Percentiles rank a stretch among this genome's conserved stretches.
Conservation (phyloP, 1,140 invertebrate species). For the Pogonomyrmex barbatus region DNA sequence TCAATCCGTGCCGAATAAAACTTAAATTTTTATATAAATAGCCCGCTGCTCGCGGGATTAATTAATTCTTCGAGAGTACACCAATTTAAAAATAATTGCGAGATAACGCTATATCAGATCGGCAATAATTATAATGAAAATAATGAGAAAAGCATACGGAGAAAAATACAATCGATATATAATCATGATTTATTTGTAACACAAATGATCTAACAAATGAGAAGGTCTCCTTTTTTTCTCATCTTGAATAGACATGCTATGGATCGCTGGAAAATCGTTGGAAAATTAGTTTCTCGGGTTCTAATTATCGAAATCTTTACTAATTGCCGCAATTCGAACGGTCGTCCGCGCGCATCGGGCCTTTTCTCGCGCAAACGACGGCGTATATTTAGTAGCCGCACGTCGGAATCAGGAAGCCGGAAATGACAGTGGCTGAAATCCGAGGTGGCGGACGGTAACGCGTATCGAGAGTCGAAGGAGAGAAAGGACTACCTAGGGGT, state of each 20-base stretch:
- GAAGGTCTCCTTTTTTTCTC: background rate
- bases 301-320: conserved; percentile 5
- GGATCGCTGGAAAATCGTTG: background rate
- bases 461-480: conserved; percentile 66
- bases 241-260: no score
- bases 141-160: background rate
- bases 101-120: background rate
- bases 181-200: background rate
- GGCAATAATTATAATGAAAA: background rate
- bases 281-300: background rate
- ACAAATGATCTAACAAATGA: background rate
- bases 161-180: background rate
- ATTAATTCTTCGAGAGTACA: background rate
- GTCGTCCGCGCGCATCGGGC: conserved; percentile 31
- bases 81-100: background rate
- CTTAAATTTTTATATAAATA: background rate
- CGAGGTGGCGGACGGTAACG: conserved; percentile 57
- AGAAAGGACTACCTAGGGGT: conserved; percentile 42
- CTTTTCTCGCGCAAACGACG: conserved; percentile 58
- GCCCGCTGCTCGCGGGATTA: background rate
- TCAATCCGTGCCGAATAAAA: background rate
- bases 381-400: conserved; percentile 67
- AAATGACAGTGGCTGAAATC: conserved; percentile 64
- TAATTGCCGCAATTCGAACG: background rate
- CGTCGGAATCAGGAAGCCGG: conserved; percentile 68